Evolutionary conservation across 1,140 invertebrate species (phyloP).

Genomic region (Oryctes rhinoceros): DNA sequence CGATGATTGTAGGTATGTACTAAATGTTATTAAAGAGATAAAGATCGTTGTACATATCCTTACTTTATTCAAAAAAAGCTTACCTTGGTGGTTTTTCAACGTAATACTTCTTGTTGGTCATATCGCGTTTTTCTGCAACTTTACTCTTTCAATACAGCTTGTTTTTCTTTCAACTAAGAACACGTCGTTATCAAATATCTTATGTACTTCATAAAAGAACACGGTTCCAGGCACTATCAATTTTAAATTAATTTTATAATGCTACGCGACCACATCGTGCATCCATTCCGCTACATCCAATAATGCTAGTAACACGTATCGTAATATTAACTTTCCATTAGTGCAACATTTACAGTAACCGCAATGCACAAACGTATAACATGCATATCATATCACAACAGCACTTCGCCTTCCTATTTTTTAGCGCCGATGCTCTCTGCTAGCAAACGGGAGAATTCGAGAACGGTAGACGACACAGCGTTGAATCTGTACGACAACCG

Average conservation of each 20-base stretch:
- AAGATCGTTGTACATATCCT: too few relatives aligned
- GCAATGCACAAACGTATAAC: not conserved
- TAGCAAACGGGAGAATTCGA: too few relatives aligned
- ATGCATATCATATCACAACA: not conserved
- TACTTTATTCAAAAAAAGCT: not conserved
- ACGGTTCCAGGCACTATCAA: not conserved
- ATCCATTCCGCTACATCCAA: not conserved
- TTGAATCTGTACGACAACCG: too few relatives aligned
- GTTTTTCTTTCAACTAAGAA: too few relatives aligned
- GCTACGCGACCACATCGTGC: not conserved
- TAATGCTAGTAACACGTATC: not conserved
- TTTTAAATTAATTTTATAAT: not conserved
- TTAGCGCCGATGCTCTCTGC: too few relatives aligned
- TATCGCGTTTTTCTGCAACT: not conserved
- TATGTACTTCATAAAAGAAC: not conserved
- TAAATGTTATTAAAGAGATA: too few relatives aligned
- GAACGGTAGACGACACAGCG: too few relatives aligned
- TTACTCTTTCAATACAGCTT: not conserved
- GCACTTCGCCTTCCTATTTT: too few relatives aligned
- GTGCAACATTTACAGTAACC: not conserved
- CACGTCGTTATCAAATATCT: too few relatives aligned
- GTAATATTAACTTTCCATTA: conserved; percentile 19
- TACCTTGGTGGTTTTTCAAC: not conserved
- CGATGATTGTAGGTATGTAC: too few relatives aligned
- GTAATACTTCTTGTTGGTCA: not conserved